Conservation (phyloP, 2,888 invertebrate genomes). For the Dicycla oo region DNA sequence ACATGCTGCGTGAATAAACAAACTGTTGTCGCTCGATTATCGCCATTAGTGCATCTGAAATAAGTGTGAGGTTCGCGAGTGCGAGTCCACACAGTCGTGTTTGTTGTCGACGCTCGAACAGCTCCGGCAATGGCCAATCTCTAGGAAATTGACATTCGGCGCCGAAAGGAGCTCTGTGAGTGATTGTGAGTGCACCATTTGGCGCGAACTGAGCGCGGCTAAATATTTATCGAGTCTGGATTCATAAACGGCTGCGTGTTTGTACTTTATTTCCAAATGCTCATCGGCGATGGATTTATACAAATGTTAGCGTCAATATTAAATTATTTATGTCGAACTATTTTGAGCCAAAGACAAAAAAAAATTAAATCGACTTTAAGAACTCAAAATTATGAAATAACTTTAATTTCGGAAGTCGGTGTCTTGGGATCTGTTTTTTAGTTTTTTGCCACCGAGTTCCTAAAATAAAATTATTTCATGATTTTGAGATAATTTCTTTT, state of each 20-base stretch:
- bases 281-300: slow-evolving; percentile 32
- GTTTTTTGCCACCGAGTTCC: too few species aligned
- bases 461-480: too few species aligned
- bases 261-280: slow-evolving; percentile 54
- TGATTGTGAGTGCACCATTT: slow-evolving; percentile 80
- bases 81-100: slow-evolving; percentile 61
- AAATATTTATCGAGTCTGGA: slow-evolving; percentile 82
- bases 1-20: slow-evolving; percentile 82
- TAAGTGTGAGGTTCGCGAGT: slow-evolving; percentile 53
- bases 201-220: slow-evolving; percentile 76
- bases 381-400: too few species aligned
- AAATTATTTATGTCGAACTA: slow-evolving; percentile 7
- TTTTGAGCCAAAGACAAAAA: slow-evolving; percentile 19
- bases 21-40: slow-evolving; percentile 75
- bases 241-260: slow-evolving; percentile 74
- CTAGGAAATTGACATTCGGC: slow-evolving; percentile 86
- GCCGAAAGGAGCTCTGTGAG: slow-evolving; percentile 81
- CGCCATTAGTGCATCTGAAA: slow-evolving; percentile 67
- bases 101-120: slow-evolving; percentile 75
- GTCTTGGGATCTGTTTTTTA: too few species aligned
- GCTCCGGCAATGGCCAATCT: slow-evolving; percentile 79
- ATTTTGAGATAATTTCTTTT: too few species aligned
- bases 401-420: too few species aligned
- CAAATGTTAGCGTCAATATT: slow-evolving; percentile 34
- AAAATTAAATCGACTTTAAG: too few species aligned